A percentile compares a stretch with the other conserved stretches of the same genome.
phyloP scores from a whole-genome alignment of 2,797 vertebrate genomes.

The Synaphobranchus kaupii region DNA sequence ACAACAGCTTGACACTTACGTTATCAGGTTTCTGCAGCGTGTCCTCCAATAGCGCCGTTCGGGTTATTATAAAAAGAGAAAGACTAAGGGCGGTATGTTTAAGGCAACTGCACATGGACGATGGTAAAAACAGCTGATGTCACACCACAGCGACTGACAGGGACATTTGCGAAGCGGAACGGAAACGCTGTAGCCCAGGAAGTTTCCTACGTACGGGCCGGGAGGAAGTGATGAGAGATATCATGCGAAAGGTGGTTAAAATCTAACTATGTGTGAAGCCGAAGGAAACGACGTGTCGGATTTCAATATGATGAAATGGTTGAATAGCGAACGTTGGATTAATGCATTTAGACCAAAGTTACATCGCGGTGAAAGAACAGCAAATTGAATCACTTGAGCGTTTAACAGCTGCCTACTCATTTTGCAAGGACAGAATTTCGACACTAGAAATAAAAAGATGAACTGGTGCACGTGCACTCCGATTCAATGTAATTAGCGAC shows the following conservation, averaged over 20 bases:
- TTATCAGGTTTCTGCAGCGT: background rate
- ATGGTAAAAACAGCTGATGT: background rate
- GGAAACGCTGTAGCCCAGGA: background rate
- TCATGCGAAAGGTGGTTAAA: background rate
- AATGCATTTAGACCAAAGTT: background rate
- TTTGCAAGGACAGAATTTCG: background rate
- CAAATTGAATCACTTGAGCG: background rate
- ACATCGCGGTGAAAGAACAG: background rate
- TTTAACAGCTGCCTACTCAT: background rate
- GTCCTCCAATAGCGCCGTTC: background rate
- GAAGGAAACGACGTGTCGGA: background rate
- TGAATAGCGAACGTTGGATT: no score
- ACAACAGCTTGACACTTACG: background rate
- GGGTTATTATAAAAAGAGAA: background rate
- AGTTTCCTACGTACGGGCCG: background rate
- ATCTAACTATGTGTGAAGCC: background rate
- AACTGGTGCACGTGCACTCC: background rate
- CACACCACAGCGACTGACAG: background rate
- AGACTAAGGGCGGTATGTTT: background rate
- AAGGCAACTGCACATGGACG: background rate
- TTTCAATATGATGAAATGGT: background rate
- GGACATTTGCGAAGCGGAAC: background rate
- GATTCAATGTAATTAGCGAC: background rate
- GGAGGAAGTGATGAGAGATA: background rate
- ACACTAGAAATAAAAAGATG: background rate